Conservation (phyloP, 2,888 invertebrate species). For the Stratiomys singularior region DNA sequence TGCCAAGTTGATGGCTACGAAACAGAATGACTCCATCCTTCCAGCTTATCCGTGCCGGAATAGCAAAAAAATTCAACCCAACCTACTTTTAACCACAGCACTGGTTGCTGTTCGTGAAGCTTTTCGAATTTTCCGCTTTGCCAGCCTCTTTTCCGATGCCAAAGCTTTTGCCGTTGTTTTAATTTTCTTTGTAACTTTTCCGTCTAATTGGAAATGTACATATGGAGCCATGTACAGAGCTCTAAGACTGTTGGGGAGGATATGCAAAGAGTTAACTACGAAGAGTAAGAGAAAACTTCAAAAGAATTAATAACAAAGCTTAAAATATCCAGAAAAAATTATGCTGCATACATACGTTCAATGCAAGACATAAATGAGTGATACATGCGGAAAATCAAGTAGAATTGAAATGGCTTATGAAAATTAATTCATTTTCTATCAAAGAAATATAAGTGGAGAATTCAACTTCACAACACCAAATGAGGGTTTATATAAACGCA, state of each 20-base stretch:
- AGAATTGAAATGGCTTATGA: no score
- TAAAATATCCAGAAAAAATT: no score
- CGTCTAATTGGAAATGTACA: conserved; percentile 15
- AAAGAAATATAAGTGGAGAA: no score
- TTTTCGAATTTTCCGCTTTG: conserved; percentile 44
- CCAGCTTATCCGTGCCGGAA: conserved; percentile 11
- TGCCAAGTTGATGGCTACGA: neutral
- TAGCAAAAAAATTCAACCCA: conserved; percentile 47
- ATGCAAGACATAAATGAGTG: no score
- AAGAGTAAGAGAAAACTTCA: conserved; percentile 11
- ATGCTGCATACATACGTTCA: no score
- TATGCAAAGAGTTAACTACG: neutral
- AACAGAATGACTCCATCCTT: conserved; percentile 28
- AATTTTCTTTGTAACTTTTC: conserved; percentile 40
- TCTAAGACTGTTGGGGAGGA: neutral
- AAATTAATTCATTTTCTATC: no score
- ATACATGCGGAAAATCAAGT: no score
- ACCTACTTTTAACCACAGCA: conserved; percentile 51
- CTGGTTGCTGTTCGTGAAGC: conserved; percentile 39
- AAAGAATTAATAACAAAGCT: no score
- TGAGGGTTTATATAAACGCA: no score
- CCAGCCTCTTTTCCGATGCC: conserved; percentile 35
- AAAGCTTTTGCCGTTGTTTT: conserved; percentile 19
- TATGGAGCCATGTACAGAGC: neutral
- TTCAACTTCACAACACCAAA: no score